Base-by-base conservation (phyloP, 2,888 invertebrate species). In the Eupithecia subfuscata region DNA sequence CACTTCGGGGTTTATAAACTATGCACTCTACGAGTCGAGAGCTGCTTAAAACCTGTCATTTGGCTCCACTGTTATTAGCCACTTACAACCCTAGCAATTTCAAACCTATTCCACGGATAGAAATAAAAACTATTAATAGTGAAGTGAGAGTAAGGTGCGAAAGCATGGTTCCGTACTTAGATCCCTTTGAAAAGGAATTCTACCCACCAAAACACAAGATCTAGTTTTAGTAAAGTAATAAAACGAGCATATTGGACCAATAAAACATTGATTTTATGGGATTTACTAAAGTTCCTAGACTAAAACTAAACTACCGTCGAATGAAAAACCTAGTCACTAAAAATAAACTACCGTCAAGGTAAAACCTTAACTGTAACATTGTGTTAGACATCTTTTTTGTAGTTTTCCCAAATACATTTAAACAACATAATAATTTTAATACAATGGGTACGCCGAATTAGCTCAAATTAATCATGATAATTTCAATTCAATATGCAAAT, bases 41-140 rank as follows among this genome's bases (percentile, higher is more conserved):
- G 87, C 88, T 86, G 84, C 85, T 84, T 87, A 89, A 89, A 84
- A 86, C 84, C 88, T 92, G 92, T 91, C 92, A 91, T 89, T 91
- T 87, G 80, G 78, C 79, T 80, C 80, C 81, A 88, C 89, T 86
- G 85, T 91, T 90, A 93, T 93, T 93, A 93, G 82, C 89, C 92
- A 88, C 90, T 92, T 90, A 85, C 84, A 82, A 87, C 91, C 91
- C 92, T 80, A 82, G 80, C 87, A 80, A 82, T 85, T 84, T 83
- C 82, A 75, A 76, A 83, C 86, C 84, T 86, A 87, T 86, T 86
- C 80, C 80, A 83, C 78, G 72, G 76, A 78, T 78, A 80, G 82
- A 85, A 87, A 85, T 84, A 85, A 88, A 86, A 87, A 87, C 40
- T 43, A n/a, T n/a, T 64, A 70, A 69, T 37, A n/a, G 60, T 14